Conservation (phyloP, 2,797 vertebrate species). For the Lates japonicus region DNA sequence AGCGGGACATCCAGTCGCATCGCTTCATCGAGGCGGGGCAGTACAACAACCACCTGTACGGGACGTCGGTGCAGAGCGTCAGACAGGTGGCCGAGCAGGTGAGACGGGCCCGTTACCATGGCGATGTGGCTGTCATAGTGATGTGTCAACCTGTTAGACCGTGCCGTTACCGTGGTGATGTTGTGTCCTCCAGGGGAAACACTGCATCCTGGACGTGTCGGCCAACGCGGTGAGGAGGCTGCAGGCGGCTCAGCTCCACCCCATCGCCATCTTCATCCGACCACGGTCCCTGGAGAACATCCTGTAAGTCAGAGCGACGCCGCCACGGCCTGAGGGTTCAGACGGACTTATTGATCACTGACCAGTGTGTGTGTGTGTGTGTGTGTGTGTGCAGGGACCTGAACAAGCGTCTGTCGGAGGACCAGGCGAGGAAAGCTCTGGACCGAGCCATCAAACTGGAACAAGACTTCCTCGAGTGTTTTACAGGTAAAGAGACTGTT, state of each 20-base stretch:
- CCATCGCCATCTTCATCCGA: slow-evolving; percentile 94
- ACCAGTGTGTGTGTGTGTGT: slow-evolving; percentile 6
- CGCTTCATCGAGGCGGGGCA: slow-evolving; percentile 95
- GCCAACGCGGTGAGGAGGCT: slow-evolving; percentile 92
- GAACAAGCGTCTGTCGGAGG: slow-evolving; percentile 93
- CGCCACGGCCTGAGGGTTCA: no score
- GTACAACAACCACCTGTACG: slow-evolving; percentile 94
- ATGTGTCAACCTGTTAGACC: no score
- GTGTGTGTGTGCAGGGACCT: slow-evolving; percentile 85
- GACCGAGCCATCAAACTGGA: slow-evolving; percentile 92
- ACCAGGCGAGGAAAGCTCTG: slow-evolving; percentile 92
- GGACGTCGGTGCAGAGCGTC: slow-evolving; percentile 91
- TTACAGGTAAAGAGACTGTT: slow-evolving; percentile 85
- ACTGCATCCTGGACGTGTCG: slow-evolving; percentile 94
- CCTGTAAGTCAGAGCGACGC: slow-evolving; percentile 82
- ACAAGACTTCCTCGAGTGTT: slow-evolving; percentile 94
- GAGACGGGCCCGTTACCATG: slow-evolving; percentile 5
- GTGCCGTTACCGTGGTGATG: no score
- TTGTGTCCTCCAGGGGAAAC: slow-evolving; percentile 86
- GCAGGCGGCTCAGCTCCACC: slow-evolving; percentile 92
- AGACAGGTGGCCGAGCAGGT: slow-evolving; percentile 81
- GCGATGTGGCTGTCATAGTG: background rate
- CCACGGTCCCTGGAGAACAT: slow-evolving; percentile 92
- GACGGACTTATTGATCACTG: no score
- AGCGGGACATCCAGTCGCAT: slow-evolving; percentile 93